Evolutionary conservation across 2,888 invertebrate species (phyloP).

Genomic region (Acleris cristana): DNA sequence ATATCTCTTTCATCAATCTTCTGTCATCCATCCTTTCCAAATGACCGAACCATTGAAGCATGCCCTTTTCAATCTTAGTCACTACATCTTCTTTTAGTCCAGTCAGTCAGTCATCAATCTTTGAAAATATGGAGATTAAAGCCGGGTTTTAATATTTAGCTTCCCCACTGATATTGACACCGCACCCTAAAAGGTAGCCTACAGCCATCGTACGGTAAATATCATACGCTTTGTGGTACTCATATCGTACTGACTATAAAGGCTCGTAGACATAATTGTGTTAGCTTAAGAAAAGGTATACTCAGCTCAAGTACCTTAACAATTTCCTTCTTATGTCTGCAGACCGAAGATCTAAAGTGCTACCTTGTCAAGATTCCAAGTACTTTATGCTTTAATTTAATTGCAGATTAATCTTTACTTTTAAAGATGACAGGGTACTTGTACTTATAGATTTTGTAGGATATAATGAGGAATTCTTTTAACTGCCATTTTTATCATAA

Average conservation of each 20-base stretch:
- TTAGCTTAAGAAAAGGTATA: slow-evolving; percentile 41
- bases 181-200: slow-evolving; percentile 48
- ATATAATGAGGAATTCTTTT: slow-evolving; percentile 17
- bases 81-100: too few relatives aligned
- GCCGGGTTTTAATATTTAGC: too few relatives aligned
- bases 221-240: slow-evolving; percentile 51
- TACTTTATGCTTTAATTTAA: slow-evolving; percentile 17
- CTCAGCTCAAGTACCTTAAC: slow-evolving; percentile 24
- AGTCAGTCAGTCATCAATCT: too few relatives aligned
- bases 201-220: slow-evolving; percentile 55
- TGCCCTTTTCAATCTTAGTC: too few relatives aligned
- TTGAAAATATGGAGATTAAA: too few relatives aligned
- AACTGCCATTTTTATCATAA: slow-evolving; percentile 7
- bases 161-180: slow-evolving; percentile 34
- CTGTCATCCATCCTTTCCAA: too few relatives aligned
- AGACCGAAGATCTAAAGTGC: slow-evolving; percentile 13
- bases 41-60: too few relatives aligned
- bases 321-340: neutral
- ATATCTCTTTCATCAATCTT: too few relatives aligned
- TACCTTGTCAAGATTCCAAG: neutral
- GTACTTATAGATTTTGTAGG: slow-evolving; percentile 1
- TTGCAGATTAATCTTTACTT: slow-evolving; percentile 31
- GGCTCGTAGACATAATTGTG: slow-evolving; percentile 53
- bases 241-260: slow-evolving; percentile 49
- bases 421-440: slow-evolving; percentile 23